Evolutionary conservation across 2,797 vertebrate genomes (phyloP).

Genomic region (Hipposideros larvatus): DNA sequence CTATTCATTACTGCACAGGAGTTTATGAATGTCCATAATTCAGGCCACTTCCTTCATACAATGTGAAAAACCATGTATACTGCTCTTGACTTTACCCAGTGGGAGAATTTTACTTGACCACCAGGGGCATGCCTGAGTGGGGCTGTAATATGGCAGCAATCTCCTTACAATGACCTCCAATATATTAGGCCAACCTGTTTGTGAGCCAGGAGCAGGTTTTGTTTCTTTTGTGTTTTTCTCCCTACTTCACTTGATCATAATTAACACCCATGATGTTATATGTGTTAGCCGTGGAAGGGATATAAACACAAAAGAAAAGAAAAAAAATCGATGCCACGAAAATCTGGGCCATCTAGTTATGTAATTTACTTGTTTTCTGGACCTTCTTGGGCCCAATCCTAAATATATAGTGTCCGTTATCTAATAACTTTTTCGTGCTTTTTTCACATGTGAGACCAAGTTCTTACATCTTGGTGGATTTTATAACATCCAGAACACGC

Average conservation of each 20-base stretch:
- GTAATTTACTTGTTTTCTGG: background rate
- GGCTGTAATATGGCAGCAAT: background rate
- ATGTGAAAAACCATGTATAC: background rate
- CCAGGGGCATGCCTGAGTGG: background rate
- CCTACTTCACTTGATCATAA: background rate
- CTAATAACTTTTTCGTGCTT: background rate
- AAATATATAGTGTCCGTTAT: background rate
- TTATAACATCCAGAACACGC: background rate
- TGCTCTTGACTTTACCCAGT: background rate
- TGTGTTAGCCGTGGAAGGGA: background rate
- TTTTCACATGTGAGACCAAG: background rate
- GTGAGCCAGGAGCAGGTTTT: background rate
- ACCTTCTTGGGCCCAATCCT: background rate
- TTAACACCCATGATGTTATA: background rate
- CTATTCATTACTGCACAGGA: background rate
- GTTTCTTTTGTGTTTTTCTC: background rate
- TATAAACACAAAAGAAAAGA: background rate
- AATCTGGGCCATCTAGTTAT: background rate
- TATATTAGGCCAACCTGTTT: background rate
- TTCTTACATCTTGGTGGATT: background rate
- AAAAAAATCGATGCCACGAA: background rate
- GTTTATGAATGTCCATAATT: background rate
- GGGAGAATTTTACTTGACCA: background rate
- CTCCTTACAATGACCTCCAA: background rate
- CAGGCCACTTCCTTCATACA: background rate